These are phyloP conservation scores for Nipponacmea schrenckii DNA, from an alignment of 2,888 invertebrate genomes.

Conservation along the genomic window DNA sequence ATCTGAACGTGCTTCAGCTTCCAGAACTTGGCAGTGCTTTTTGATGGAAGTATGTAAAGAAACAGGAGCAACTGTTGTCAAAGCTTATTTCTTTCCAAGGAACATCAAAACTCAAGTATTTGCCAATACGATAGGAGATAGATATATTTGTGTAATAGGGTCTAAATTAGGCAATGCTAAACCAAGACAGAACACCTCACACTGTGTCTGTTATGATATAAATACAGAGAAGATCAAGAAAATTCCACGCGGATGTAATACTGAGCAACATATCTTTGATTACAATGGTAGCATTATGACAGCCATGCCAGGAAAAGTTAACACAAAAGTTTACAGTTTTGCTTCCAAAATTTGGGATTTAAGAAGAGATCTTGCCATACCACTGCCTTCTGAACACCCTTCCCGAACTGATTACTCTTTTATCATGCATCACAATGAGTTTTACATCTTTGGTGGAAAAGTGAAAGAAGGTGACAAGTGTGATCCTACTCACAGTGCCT, in stretches of 20 bases:
- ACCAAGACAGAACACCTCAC: constrained; percentile 27
- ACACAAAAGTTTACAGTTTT: constrained; percentile 36
- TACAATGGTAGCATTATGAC: constrained; percentile 38
- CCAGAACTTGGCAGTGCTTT: constrained; percentile 28
- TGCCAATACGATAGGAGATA: constrained; percentile 33
- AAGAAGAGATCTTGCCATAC: constrained; percentile 32
- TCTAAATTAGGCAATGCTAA: constrained; percentile 35
- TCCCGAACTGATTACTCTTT: constrained; percentile 38
- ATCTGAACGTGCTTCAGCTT: neutral
- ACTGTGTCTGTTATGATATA: constrained; percentile 39
- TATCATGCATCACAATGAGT: constrained; percentile 33
- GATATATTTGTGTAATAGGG: constrained; percentile 42
- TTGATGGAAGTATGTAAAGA: constrained; percentile 39
- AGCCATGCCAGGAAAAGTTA: constrained; percentile 40
- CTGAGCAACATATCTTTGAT: constrained; percentile 39
- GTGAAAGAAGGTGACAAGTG: constrained; percentile 26
- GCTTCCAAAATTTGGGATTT: constrained; percentile 32
- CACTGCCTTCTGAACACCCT: constrained; percentile 34
- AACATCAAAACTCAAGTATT: constrained; percentile 35
- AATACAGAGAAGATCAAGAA: constrained; percentile 30
- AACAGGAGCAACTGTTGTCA: constrained; percentile 32
- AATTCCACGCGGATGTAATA: constrained; percentile 31
- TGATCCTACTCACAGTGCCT: constrained; percentile 30
- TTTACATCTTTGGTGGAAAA: constrained; percentile 49
- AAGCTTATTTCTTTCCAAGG: constrained; percentile 38